These are phyloP conservation scores for Drosophila bocki DNA, from an alignment of 1,140 invertebrate genomes.

Conservation along the genomic window DNA sequence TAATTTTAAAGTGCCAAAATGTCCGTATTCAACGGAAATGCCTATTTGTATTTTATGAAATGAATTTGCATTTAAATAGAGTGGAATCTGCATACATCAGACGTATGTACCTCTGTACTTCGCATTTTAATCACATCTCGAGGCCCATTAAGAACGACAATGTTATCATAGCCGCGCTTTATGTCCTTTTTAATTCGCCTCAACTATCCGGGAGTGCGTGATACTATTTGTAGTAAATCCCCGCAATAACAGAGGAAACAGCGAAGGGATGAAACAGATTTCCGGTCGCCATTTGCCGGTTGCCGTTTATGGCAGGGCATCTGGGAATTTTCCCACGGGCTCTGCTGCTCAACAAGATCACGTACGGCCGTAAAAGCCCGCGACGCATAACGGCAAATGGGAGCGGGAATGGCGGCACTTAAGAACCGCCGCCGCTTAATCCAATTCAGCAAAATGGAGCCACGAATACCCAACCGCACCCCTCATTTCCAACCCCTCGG, in stretches of 20 bases:
- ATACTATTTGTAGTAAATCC: conserved; percentile 43
- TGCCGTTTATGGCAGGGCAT: conserved; percentile 58
- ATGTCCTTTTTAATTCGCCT: conserved; percentile 59
- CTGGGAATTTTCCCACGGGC: conserved; percentile 23
- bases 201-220: conserved; percentile 56
- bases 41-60: neutral
- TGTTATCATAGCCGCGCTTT: conserved; percentile 60
- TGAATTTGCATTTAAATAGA: conserved; percentile 15
- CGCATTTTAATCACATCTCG: neutral
- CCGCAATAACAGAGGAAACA: neutral
- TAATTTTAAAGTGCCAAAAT: neutral
- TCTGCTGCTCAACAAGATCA: conserved; percentile 58
- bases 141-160: conserved; percentile 49
- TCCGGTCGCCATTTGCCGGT: conserved; percentile 67
- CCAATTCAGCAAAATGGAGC: conserved; percentile 66
- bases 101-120: neutral
- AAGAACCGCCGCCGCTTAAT: conserved; percentile 68
- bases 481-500: conserved; percentile 11
- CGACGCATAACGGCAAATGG: conserved; percentile 52
- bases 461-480: conserved; percentile 35
- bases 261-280: conserved; percentile 32
- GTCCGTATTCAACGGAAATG: neutral
- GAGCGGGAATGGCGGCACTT: conserved; percentile 69
- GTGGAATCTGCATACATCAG: neutral
- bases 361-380: conserved; percentile 64